Evolutionary conservation across 2,797 vertebrate genomes (phyloP).

Genomic region (Sebastes trivittatus): DNA sequence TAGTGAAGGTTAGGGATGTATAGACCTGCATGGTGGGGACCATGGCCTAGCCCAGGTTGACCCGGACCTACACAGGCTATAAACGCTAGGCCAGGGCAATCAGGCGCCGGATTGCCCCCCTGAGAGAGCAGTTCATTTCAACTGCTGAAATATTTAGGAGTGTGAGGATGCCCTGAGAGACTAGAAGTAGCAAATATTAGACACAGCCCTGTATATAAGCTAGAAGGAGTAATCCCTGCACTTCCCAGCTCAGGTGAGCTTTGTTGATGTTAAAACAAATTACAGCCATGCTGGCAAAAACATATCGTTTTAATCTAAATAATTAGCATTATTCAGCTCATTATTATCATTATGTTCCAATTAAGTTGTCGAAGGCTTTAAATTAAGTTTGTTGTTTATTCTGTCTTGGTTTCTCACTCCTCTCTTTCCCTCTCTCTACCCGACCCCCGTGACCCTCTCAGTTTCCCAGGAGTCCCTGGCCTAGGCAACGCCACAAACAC

Average conservation of each 20-base stretch:
- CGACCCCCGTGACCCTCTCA: slow-evolving; percentile 64
- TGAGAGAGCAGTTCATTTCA: slow-evolving; percentile 83
- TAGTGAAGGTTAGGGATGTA: slow-evolving; percentile 58
- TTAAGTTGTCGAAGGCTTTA: neutral
- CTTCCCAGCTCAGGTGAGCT: slow-evolving; percentile 29
- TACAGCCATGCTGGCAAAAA: neutral
- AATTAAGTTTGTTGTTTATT: slow-evolving; percentile 9
- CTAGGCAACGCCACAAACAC: slow-evolving; percentile 90
- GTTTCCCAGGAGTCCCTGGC: slow-evolving; percentile 88
- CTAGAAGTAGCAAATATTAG: slow-evolving; percentile 56
- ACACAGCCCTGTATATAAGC: slow-evolving; percentile 32
- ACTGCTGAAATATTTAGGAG: slow-evolving; percentile 85
- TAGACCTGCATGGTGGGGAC: slow-evolving; percentile 42
- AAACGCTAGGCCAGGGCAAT: slow-evolving; percentile 76
- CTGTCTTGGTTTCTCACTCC: slow-evolving; percentile 11
- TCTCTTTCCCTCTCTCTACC: slow-evolving; percentile 24
- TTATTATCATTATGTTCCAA: neutral
- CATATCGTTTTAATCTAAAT: neutral
- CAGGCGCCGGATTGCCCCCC: slow-evolving; percentile 74
- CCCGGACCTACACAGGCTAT: slow-evolving; percentile 46
- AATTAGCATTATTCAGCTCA: neutral
- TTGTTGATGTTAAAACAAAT: slow-evolving; percentile 21
- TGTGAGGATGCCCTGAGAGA: slow-evolving; percentile 70
- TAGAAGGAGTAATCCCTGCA: slow-evolving; percentile 49
- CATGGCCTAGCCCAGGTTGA: slow-evolving; percentile 36